These are phyloP conservation scores for Epistrophella euchroma DNA, from an alignment of 2,888 invertebrate genomes.

Conservation along the genomic window DNA sequence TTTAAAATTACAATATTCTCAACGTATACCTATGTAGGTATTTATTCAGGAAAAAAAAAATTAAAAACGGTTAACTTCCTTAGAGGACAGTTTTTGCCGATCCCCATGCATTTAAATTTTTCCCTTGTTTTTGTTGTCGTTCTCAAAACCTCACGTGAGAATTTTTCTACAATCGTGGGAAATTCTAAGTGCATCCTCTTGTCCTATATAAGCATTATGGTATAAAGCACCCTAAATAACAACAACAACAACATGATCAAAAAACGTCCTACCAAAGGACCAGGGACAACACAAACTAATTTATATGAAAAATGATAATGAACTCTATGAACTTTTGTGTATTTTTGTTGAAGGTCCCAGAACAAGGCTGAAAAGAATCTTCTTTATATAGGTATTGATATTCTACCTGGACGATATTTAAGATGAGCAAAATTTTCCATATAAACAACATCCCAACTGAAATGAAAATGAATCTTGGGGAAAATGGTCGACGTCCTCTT, in stretches of 20 bases:
- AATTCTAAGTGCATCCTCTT: constrained; percentile 74
- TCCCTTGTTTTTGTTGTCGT: constrained; percentile 56
- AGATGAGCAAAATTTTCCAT: constrained; percentile 18
- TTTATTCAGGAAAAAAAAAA: constrained; percentile 48
- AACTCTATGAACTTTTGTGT: constrained; percentile 67
- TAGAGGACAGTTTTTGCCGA: constrained; percentile 52
- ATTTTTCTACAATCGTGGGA: constrained; percentile 67
- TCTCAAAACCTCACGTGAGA: constrained; percentile 65
- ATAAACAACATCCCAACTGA: constrained; percentile 21
- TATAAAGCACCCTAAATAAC: constrained; percentile 55
- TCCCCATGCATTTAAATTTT: constrained; percentile 66
- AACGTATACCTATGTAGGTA: not conserved
- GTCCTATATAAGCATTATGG: constrained; percentile 60
- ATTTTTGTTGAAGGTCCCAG: not conserved
- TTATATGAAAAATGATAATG: constrained; percentile 71
- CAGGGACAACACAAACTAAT: constrained; percentile 46
- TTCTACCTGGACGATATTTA: constrained; percentile 40
- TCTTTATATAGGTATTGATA: not conserved
- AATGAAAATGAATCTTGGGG: constrained; percentile 56
- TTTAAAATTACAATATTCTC: constrained; percentile 16
- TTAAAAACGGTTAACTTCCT: constrained; percentile 62
- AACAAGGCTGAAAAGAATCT: constrained; percentile 13
- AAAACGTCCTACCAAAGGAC: constrained; percentile 67
- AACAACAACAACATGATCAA: constrained; percentile 9
- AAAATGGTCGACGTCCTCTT: constrained; percentile 44